Conservation (phyloP, 2,113 vertebrate species). For the Podarcis muralis region DNA sequence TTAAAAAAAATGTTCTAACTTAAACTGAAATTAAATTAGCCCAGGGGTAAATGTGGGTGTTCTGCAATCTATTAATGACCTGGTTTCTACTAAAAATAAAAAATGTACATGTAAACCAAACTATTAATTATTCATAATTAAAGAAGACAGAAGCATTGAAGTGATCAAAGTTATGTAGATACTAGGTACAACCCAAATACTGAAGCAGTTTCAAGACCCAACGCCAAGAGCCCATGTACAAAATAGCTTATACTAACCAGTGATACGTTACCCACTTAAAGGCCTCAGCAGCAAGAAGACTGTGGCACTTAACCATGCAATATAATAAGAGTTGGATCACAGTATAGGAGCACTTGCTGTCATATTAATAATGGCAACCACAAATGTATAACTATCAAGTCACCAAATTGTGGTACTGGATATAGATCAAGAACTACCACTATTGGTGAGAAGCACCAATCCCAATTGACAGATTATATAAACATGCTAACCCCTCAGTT, state of each 20-base stretch:
- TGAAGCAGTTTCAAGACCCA: constrained; percentile 28
- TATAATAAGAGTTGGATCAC: not conserved
- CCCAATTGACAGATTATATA: not conserved
- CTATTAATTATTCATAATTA: constrained; percentile 33
- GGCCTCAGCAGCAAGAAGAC: not conserved
- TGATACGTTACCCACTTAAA: constrained; percentile 23
- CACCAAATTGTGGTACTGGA: not conserved
- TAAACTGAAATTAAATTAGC: not conserved
- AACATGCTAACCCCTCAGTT: not conserved
- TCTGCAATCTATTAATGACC: not conserved
- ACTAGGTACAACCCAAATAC: constrained; percentile 55
- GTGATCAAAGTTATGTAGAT: constrained; percentile 27
- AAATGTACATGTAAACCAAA: constrained; percentile 6
- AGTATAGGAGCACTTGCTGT: not conserved
- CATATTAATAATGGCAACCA: not conserved
- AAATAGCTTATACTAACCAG: constrained; percentile 46
- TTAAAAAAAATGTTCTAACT: not conserved
- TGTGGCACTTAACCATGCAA: not conserved
- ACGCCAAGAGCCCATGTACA: constrained; percentile 17
- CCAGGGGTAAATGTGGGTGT: not conserved
- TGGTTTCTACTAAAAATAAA: not conserved
- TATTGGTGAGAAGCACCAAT: not conserved
- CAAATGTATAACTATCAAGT: not conserved
- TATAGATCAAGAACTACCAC: not conserved
- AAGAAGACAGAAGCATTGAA: constrained; percentile 49